A percentile compares a stretch with the other conserved stretches of the same genome.
Conservation (phyloP, 2,797 vertebrate genomes). For the Gadopsis marmoratus region DNA sequence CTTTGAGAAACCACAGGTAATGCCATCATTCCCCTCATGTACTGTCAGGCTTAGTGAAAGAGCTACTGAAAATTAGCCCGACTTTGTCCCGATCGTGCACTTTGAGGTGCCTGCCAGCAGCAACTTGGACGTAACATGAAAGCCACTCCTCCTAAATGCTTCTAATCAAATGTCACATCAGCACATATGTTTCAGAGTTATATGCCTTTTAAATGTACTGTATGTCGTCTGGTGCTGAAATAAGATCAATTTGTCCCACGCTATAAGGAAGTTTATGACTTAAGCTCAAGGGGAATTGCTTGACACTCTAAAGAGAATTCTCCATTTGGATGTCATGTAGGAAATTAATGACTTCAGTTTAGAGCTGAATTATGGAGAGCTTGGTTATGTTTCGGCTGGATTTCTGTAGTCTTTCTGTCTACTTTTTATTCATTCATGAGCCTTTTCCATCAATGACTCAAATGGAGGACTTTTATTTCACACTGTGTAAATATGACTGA, state of each 20-base stretch:
- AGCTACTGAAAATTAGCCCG: slow-evolving; percentile 74
- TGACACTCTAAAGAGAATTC: slow-evolving; percentile 58
- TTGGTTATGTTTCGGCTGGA: slow-evolving; percentile 38
- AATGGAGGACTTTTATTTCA: slow-evolving; percentile 13
- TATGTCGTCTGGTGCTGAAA: slow-evolving; percentile 66
- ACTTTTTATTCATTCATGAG: slow-evolving; percentile 35
- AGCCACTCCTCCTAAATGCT: slow-evolving; percentile 58
- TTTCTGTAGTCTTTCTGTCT: slow-evolving; percentile 19
- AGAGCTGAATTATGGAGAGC: slow-evolving; percentile 54
- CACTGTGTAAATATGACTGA: slow-evolving; percentile 30
- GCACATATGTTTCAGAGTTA: slow-evolving; percentile 62
- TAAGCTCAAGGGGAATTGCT: slow-evolving; percentile 64
- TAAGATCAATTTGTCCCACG: slow-evolving; percentile 74
- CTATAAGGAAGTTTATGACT: slow-evolving; percentile 66
- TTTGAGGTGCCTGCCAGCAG: slow-evolving; percentile 59
- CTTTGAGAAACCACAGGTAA: slow-evolving; percentile 71
- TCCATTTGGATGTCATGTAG: slow-evolving; percentile 64
- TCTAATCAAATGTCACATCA: slow-evolving; percentile 69
- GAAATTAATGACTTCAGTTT: slow-evolving; percentile 58
- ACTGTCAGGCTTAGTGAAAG: slow-evolving; percentile 65
- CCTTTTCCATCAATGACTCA: slow-evolving; percentile 4
- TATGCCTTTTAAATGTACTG: slow-evolving; percentile 53
- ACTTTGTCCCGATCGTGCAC: slow-evolving; percentile 51
- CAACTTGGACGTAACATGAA: slow-evolving; percentile 61
- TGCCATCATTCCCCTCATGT: slow-evolving; percentile 63